Conservation (phyloP, 2,888 invertebrate genomes). For the Cephus pygmeus region DNA sequence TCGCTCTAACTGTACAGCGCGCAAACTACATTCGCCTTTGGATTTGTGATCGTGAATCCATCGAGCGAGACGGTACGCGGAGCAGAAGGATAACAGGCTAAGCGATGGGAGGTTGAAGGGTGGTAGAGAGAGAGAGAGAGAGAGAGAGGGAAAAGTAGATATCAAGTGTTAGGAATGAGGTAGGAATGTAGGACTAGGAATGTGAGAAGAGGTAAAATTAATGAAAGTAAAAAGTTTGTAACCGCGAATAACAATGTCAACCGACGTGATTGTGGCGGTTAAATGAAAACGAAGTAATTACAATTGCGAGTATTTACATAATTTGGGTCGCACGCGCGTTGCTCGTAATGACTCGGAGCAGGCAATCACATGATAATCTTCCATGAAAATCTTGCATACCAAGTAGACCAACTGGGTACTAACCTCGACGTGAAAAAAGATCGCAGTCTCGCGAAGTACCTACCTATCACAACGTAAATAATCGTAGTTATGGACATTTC, state of each 20-base stretch:
- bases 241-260: not conserved
- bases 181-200: not conserved
- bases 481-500: conserved; percentile 56
- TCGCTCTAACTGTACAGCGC: not conserved
- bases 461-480: conserved; percentile 58
- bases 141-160: not conserved
- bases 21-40: not conserved
- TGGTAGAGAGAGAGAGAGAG: not conserved
- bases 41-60: not conserved
- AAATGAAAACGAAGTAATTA: conserved; percentile 17
- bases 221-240: not conserved
- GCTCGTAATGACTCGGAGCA: conserved; percentile 34
- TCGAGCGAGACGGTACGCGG: not conserved
- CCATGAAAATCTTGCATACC: conserved; percentile 37
- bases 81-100: not conserved
- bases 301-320: conserved; percentile 39
- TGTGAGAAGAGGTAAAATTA: not conserved
- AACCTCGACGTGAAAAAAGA: conserved; percentile 20
- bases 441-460: conserved; percentile 39
- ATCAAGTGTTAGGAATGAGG: not conserved
- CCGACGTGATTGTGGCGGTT: not conserved
- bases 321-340: conserved; percentile 36
- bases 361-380: conserved; percentile 37
- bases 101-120: not conserved
- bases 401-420: conserved; percentile 4